Base-by-base conservation (phyloP, 2,113 vertebrate species). In the Kobus ellipsiprymnus region DNA sequence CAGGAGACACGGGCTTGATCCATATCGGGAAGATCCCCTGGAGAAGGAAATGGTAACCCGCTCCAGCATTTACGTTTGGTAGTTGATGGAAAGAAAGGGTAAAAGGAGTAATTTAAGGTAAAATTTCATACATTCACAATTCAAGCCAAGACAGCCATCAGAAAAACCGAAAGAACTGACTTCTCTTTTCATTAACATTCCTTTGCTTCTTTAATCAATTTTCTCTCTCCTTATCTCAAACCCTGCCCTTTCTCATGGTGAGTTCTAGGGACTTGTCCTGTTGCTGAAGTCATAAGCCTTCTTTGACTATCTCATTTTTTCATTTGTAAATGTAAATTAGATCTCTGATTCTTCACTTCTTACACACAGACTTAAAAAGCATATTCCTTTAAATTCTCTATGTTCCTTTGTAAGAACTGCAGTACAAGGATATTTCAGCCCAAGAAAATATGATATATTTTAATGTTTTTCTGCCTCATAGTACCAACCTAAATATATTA, bases 321-420 rank as follows among this genome's bases (percentile, higher is more conserved):
- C 67, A 80, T 94, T 87, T 94, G n/a, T 74, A 74, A 92, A 71
- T 91, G 44, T 90, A 74, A 89, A 92, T 95, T 74, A 46, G 50
- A 74, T 48, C 16, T 29, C 40, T 84, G 46, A 84, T n/a, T 52
- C 36, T 74, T 94, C 80, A 40, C 9, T 85, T 67, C 86, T 78
- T 62, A 44, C 29, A 74, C 52, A 50, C 23, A 21, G 64, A 92
- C 52, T 62, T 92, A 77, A 54, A 46, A 62, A 60, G 36, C 89
- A 59, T 30, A 50, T 44, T 89, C 11, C 62, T 86, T 67, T 55
- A 82, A 64, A 48, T 78, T 62, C 36, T 96, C 62, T 54, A 8
- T 83, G 62, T 30, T 92, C 48, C 83, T 91, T 90, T 82, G 44
- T 88, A 85, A 80, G 71, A 95, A 84, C 19, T 87, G 7, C 13